These are phyloP conservation scores for Peromyscus leucopus DNA, from an alignment of 2,113 vertebrate species.

Conservation along the genomic window DNA sequence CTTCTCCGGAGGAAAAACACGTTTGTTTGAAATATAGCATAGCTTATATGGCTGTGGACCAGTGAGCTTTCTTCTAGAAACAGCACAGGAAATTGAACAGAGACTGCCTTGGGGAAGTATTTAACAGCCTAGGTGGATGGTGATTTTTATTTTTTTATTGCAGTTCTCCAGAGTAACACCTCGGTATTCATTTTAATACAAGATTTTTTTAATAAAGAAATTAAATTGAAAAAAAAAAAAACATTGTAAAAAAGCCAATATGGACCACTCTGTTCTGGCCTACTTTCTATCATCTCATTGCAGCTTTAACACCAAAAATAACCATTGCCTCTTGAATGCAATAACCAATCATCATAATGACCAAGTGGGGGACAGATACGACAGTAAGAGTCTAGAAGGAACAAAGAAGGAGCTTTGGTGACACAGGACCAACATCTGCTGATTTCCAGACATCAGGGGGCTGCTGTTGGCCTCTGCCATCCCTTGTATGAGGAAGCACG, in stretches of 20 bases:
- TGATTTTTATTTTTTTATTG: slow-evolving; percentile 71
- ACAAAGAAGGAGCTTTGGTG: not conserved
- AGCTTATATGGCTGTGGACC: slow-evolving; percentile 79
- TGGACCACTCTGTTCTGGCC: slow-evolving; percentile 60
- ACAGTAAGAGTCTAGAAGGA: not conserved
- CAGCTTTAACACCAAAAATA: slow-evolving; percentile 76
- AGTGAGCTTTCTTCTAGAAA: slow-evolving; percentile 63
- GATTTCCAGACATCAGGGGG: not conserved
- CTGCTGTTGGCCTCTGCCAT: accelerated
- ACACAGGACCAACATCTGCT: not conserved
- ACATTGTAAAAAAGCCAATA: not conserved
- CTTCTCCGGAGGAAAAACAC: slow-evolving; percentile 73
- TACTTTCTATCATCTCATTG: slow-evolving; percentile 25
- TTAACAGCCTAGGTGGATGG: slow-evolving; percentile 81
- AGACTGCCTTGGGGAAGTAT: slow-evolving; percentile 78
- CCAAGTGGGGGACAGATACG: slow-evolving; percentile 38
- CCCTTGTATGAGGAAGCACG: too few relatives aligned
- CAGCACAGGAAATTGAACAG: slow-evolving; percentile 85
- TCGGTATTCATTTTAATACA: slow-evolving; percentile 74
- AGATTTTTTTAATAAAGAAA: slow-evolving; percentile 81
- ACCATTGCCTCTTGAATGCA: slow-evolving; percentile 38
- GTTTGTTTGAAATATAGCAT: slow-evolving; percentile 82
- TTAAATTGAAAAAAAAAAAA: slow-evolving; percentile 81
- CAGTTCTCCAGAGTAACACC: slow-evolving; percentile 75
- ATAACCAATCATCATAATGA: slow-evolving; percentile 52